These are phyloP conservation scores for Meloidogyne chitwoodi DNA, from an alignment of 1,140 invertebrate genomes.

Conservation along the genomic window DNA sequence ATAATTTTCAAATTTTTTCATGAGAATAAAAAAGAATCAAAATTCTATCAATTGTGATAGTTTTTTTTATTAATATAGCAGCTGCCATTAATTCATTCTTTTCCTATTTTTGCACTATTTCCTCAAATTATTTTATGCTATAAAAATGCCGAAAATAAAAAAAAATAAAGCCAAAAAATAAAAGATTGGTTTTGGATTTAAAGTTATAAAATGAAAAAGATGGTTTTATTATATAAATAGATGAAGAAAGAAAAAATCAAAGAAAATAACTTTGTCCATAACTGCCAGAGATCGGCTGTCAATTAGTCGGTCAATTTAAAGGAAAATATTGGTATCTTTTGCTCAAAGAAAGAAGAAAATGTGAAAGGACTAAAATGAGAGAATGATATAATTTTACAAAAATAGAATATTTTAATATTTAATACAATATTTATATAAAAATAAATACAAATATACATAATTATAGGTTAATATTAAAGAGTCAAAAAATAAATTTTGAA, in stretches of 20 bases:
- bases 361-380: no score
- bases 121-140: background rate
- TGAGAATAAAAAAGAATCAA: no score
- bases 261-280: background rate
- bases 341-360: background rate
- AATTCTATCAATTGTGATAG: no score
- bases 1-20: no score
- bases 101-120: no score
- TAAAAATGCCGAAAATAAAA: background rate
- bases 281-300: background rate
- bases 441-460: no score
- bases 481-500: no score
- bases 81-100: background rate
- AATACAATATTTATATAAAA: no score
- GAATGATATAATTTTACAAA: no score
- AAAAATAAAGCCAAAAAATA: no score
- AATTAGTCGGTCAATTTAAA: background rate
- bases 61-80: background rate
- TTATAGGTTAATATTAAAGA: no score
- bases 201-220: background rate
- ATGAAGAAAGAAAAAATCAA: background rate
- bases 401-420: no score
- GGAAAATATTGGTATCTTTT: background rate
- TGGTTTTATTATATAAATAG: background rate
- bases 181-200: background rate